These are phyloP conservation scores for Dilophus febrilis DNA, from an alignment of 2,888 invertebrate genomes.

Conservation along the genomic window DNA sequence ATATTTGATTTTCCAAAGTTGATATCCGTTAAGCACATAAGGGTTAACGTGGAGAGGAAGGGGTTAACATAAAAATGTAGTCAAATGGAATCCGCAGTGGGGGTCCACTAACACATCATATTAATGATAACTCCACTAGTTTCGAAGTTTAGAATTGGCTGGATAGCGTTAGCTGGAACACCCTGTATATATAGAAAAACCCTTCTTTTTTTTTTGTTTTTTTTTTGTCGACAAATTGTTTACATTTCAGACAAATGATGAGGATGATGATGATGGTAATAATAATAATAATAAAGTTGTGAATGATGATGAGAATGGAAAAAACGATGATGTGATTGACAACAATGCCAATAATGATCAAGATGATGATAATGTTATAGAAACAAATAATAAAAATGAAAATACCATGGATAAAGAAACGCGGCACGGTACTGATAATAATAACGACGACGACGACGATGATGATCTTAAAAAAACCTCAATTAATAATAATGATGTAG, in stretches of 20 bases:
- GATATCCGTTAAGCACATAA: no score
- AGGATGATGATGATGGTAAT: not conserved
- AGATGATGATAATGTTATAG: conserved; percentile 15
- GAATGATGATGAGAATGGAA: conserved; percentile 7
- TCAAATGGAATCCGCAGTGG: no score
- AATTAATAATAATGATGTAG: conserved; percentile 6
- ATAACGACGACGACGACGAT: not conserved
- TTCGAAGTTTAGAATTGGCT: no score
- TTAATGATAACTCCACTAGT: no score
- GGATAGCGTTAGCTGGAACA: no score
- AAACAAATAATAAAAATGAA: conserved; percentile 23
- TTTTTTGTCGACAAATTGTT: conserved; percentile 26
- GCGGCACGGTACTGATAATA: not conserved
- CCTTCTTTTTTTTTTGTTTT: conserved; percentile 17
- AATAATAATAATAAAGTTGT: conserved; percentile 11
- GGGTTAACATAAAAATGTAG: no score
- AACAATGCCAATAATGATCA: conserved; percentile 14
- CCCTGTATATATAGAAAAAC: no score
- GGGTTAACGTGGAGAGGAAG: no score
- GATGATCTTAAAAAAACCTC: conserved; percentile 3
- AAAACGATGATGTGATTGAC: conserved; percentile 10
- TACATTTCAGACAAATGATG: conserved; percentile 19
- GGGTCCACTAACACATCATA: no score
- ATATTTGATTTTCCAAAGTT: no score
- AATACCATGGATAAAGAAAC: conserved; percentile 11